Percentiles rank a stretch among this genome's conserved stretches.
Conservation (phyloP, 1,140 invertebrate species). For the Hetaerina americana region DNA sequence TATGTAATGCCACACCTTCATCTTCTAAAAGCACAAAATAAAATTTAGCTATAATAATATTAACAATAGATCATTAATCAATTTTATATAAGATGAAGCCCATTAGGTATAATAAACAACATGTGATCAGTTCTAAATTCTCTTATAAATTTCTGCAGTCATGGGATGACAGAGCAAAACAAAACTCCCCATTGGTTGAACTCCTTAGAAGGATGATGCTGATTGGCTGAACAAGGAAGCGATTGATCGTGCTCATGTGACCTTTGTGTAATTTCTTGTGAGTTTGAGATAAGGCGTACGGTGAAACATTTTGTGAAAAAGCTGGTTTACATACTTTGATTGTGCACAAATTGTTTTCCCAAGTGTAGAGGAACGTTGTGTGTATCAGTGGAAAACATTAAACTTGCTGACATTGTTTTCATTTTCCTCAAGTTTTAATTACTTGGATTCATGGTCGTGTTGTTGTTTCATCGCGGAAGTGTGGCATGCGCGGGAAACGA, state of each 20-base stretch:
- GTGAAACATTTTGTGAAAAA: neutral
- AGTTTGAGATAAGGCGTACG: neutral
- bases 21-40: neutral
- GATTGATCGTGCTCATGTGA: slow-evolving; percentile 20
- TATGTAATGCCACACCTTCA: neutral
- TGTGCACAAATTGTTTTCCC: neutral
- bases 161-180: slow-evolving; percentile 4
- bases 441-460: neutral
- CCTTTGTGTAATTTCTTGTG: slow-evolving; percentile 15
- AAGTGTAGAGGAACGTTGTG: neutral
- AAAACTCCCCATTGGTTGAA: slow-evolving; percentile 1
- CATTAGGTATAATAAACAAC: neutral
- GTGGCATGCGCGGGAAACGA: neutral
- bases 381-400: neutral
- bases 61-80: no score
- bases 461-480: neutral
- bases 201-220: slow-evolving; percentile 21
- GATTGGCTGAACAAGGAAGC: slow-evolving; percentile 23
- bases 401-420: neutral
- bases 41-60: neutral
- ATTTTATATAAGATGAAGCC: no score
- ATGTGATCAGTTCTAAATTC: neutral
- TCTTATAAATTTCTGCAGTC: neutral
- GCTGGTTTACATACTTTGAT: neutral
- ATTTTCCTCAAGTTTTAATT: neutral